Conservation (phyloP, 2,797 vertebrate genomes). For the Rhinogobio ventralis region DNA sequence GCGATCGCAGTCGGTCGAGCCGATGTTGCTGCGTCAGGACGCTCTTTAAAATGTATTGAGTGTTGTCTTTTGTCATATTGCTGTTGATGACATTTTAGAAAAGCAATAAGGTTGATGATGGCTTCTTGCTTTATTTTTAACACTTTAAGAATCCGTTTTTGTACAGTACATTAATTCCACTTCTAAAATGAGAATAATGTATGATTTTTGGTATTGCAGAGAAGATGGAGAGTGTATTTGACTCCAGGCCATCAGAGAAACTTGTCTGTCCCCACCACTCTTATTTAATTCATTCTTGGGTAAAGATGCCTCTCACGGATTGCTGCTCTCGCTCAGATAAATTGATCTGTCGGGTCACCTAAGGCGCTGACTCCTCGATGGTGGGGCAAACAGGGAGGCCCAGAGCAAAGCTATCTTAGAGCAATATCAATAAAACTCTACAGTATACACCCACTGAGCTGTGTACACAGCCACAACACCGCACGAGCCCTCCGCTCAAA, state of each 20-base stretch:
- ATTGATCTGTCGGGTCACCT: slow-evolving; percentile 73
- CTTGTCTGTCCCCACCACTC: slow-evolving; percentile 34
- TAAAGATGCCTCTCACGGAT: slow-evolving; percentile 55
- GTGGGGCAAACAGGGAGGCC: slow-evolving; percentile 52
- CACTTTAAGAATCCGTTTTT: neutral
- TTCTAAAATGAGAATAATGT: slow-evolving; percentile 18
- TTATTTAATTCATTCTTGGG: slow-evolving; percentile 54
- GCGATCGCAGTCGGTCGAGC: neutral
- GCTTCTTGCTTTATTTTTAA: neutral
- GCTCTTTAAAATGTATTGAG: neutral
- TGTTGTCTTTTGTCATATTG: neutral
- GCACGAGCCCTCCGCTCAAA: slow-evolving; percentile 79
- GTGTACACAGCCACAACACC: slow-evolving; percentile 80
- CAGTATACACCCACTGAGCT: slow-evolving; percentile 74
- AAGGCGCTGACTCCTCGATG: slow-evolving; percentile 66
- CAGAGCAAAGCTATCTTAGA: slow-evolving; percentile 69
- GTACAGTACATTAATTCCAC: neutral
- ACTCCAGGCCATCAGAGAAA: slow-evolving; percentile 37
- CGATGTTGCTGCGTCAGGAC: neutral
- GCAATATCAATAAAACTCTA: slow-evolving; percentile 79
- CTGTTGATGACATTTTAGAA: neutral
- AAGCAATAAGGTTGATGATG: neutral
- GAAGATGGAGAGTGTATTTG: slow-evolving; percentile 24
- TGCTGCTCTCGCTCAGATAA: slow-evolving; percentile 74
- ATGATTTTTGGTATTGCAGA: neutral